Conservation (phyloP, 2,888 invertebrate genomes). For the Nemotelus nigrinus region DNA sequence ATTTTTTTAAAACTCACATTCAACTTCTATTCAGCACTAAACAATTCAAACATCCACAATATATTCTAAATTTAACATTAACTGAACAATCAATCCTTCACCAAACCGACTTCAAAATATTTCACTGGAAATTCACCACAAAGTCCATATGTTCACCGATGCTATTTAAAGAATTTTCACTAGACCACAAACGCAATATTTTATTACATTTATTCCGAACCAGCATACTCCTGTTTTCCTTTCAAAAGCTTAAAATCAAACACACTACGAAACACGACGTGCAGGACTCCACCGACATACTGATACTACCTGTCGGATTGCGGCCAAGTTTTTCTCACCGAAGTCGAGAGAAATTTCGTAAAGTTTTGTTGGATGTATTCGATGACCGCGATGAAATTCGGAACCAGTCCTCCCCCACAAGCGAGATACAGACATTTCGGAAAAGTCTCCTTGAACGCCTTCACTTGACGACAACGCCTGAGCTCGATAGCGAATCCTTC, state of each 20-base stretch:
- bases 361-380: constrained; percentile 29
- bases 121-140: too few relatives aligned
- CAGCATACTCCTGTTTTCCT: background rate
- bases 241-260: background rate
- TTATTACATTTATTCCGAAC: too few relatives aligned
- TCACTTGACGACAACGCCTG: constrained; percentile 38
- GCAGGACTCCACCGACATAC: constrained; percentile 42
- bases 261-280: background rate
- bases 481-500: constrained; percentile 18
- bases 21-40: too few relatives aligned
- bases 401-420: constrained; percentile 10
- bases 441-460: constrained; percentile 24
- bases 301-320: constrained; percentile 51
- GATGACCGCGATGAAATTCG: constrained; percentile 28
- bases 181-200: too few relatives aligned
- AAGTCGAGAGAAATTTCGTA: constrained; percentile 33
- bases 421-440: background rate
- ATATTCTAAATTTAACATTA: too few relatives aligned
- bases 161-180: background rate
- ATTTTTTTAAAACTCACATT: too few relatives aligned
- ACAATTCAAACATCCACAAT: too few relatives aligned
- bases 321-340: constrained; percentile 18
- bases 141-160: too few relatives aligned
- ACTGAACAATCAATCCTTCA: too few relatives aligned
- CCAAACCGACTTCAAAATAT: too few relatives aligned